phyloP scores from a whole-genome alignment of 2,113 vertebrate species.

The Syrrhaptes paradoxus region DNA sequence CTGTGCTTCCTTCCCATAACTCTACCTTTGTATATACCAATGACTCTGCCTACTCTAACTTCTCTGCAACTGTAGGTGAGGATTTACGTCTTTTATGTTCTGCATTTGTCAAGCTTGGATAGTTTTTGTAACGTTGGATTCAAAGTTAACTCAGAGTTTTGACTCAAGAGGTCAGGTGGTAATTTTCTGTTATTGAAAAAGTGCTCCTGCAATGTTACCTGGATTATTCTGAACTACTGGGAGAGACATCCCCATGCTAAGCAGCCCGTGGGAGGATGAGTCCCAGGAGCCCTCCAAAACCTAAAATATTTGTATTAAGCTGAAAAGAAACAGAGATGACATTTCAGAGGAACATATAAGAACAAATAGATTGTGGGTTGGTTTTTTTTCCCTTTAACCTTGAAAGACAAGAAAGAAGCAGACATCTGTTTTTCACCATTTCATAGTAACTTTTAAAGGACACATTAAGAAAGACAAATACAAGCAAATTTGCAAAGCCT shows the following conservation, averaged over 20 bases:
- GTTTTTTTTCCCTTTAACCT: neutral
- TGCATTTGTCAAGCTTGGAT: conserved; percentile 9
- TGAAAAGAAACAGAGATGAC: neutral
- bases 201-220: accelerated
- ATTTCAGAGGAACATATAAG: neutral
- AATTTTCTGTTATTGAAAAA: neutral
- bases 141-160: neutral
- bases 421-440: neutral
- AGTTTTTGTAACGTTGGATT: neutral
- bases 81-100: conserved; percentile 31
- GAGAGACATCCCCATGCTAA: neutral
- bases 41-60: conserved; percentile 98
- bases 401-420: neutral
- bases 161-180: neutral
- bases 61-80: conserved; percentile 98
- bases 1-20: conserved; percentile 94
- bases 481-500: neutral
- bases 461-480: neutral
- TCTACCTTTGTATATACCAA: conserved; percentile 95
- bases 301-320: neutral
- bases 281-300: neutral
- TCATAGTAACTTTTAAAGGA: neutral
- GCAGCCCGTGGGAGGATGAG: neutral
- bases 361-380: neutral
- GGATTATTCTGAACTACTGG: neutral